Base-by-base conservation (phyloP, 2,113 vertebrate genomes). In the Corythornis vintsioides region DNA sequence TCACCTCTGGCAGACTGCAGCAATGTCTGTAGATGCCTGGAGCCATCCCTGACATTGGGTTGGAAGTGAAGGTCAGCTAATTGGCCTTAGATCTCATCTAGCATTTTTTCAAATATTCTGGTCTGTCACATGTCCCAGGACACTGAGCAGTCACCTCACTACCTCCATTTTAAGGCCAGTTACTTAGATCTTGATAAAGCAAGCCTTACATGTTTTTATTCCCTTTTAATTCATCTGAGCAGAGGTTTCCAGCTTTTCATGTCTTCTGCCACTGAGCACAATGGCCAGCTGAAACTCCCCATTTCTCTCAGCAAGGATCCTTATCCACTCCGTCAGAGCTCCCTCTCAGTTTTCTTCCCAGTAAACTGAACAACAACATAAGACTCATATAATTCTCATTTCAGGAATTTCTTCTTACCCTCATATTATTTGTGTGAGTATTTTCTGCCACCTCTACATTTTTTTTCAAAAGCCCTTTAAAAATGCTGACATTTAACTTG, bases 171-270 rank as follows among this genome's bases (percentile, higher is more conserved):
- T n/a, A 40, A 88, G 43, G 21, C 47, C n/a, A 43, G 24, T 83
- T 88, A 21, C 53, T 61, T n/a, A 35, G 22, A 24, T 9, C 6
- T 38, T n/a, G 11, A 38, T n/a, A 63, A 47, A 77, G 28, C 15
- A 63, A 2, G 2, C 8, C 33, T 71, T 0, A 0, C 0, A 0
- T 1, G 0, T 90, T 86, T 66, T 66, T 15, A 42, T 56, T 83
- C n/a, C 26, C 9, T 75, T 83, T 76, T 61, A 3, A 13, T 84
- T 70, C 25, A 50, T 22, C 45, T 19, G 4, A 85, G 59, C 18
- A 35, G 50, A 57, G 7, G 3, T 59, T 65, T 74, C 25, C 53
- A 77, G 48, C 11, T 94, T 77, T 66, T 71, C 17, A 5, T 45
- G n/a, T 26, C 18, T 86, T 61, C 64, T 82, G 21, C 21, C 66